Percentiles rank a stretch among this genome's conserved stretches.
Conservation (phyloP, 2,888 invertebrate genomes). For the Ellobium chinense region DNA sequence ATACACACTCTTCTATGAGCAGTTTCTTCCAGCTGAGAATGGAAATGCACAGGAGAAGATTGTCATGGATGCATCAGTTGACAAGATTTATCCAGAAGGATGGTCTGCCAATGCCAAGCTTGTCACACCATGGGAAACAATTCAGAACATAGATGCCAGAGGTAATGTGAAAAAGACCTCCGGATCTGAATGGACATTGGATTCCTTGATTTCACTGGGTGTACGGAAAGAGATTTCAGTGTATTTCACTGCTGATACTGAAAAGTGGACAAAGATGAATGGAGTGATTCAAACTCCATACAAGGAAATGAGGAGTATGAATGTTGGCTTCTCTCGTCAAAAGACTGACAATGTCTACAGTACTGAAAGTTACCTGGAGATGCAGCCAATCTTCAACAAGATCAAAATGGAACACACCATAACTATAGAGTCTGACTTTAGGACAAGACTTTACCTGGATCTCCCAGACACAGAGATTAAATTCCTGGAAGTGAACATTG, state of each 20-base stretch:
- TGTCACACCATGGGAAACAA: slow-evolving; percentile 28
- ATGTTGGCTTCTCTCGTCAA: not conserved
- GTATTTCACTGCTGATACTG: slow-evolving; percentile 5
- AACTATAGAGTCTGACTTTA: slow-evolving; percentile 1
- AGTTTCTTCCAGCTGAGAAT: not conserved
- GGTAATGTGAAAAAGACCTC: slow-evolving; percentile 16
- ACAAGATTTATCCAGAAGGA: not conserved
- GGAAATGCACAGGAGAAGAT: not conserved
- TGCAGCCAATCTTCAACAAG: slow-evolving; percentile 28
- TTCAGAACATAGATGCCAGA: not conserved
- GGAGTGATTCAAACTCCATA: slow-evolving; percentile 35
- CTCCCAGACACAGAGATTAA: slow-evolving; percentile 39
- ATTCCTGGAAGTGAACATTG: slow-evolving; percentile 13
- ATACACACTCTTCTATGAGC: slow-evolving; percentile 21
- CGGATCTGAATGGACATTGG: slow-evolving; percentile 21
- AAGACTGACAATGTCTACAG: not conserved
- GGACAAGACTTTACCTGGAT: not conserved
- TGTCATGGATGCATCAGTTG: slow-evolving; percentile 34
- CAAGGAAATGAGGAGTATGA: slow-evolving; percentile 22
- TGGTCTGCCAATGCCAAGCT: slow-evolving; percentile 27
- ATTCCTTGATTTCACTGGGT: slow-evolving; percentile 9
- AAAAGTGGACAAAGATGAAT: not conserved
- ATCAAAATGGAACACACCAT: slow-evolving; percentile 22
- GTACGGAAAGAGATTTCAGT: slow-evolving; percentile 25
- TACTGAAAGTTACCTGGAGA: slow-evolving; percentile 13